Conservation (phyloP, 2,113 vertebrate genomes). For the Pteruthius melanotis region DNA sequence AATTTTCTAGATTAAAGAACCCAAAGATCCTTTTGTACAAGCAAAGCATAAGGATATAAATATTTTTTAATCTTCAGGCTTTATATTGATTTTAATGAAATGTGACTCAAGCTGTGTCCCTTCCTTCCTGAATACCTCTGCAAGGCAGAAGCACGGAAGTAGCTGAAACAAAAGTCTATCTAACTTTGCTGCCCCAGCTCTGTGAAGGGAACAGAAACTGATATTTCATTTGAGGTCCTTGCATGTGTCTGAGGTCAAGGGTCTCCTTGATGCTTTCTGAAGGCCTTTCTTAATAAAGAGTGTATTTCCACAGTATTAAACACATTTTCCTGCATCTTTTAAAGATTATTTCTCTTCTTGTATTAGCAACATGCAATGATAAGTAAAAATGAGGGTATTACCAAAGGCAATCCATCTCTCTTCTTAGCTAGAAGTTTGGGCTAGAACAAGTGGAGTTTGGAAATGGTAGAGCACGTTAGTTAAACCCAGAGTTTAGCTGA, state of each 20-base stretch:
- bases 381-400: neutral
- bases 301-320: neutral
- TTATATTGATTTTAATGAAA: neutral
- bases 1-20: neutral
- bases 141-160: neutral
- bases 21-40: neutral
- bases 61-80: neutral
- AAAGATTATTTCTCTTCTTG: neutral
- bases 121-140: neutral
- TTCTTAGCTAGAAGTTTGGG: neutral
- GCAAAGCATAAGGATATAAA: neutral
- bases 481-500: neutral
- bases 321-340: neutral
- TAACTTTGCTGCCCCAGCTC: neutral
- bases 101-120: neutral
- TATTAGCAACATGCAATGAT: neutral
- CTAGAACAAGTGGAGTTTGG: neutral
- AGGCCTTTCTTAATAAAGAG: neutral
- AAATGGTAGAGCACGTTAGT: rapidly evolving
- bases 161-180: neutral
- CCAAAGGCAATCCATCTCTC: neutral
- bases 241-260: neutral
- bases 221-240: neutral
- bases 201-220: neutral
- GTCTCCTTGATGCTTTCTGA: neutral